Evolutionary conservation across 2,113 vertebrate genomes (phyloP).

Genomic region (Rousettus leschenaultii): DNA sequence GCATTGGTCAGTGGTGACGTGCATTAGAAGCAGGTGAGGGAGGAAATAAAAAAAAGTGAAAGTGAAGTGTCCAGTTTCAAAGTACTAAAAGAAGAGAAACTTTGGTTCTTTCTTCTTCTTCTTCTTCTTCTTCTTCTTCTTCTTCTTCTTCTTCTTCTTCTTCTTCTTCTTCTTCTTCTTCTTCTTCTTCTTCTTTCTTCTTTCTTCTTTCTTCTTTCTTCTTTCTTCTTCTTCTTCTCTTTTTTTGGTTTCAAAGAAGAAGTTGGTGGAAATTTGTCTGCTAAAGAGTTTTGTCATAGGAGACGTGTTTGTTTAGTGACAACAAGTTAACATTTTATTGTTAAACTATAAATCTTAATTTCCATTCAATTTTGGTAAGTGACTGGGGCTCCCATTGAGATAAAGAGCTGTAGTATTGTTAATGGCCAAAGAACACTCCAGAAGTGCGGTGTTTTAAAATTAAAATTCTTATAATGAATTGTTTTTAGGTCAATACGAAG

Average conservation of each 20-base stretch:
- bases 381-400: neutral
- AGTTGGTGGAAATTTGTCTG: neutral
- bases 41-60: constrained; percentile 18
- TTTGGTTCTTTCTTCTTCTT: neutral
- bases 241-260: neutral
- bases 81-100: neutral
- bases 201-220: too few relatives aligned
- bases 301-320: neutral
- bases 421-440: neutral
- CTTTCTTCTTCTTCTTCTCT: neutral
- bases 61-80: neutral
- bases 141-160: too few relatives aligned
- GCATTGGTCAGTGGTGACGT: neutral
- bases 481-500: neutral
- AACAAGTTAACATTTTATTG: neutral
- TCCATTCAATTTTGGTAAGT: neutral
- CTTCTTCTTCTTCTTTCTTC: too few relatives aligned
- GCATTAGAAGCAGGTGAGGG: constrained; percentile 21
- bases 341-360: neutral
- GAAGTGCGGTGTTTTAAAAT: neutral
- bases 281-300: neutral
- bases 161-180: neutral
- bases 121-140: neutral
- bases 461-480: neutral
- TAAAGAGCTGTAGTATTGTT: neutral